A percentile compares a stretch with the other conserved stretches of the same genome.
These are phyloP conservation scores for Orientallactaga sibirica DNA, from an alignment of 2,797 vertebrate species.

Conservation along the genomic window DNA sequence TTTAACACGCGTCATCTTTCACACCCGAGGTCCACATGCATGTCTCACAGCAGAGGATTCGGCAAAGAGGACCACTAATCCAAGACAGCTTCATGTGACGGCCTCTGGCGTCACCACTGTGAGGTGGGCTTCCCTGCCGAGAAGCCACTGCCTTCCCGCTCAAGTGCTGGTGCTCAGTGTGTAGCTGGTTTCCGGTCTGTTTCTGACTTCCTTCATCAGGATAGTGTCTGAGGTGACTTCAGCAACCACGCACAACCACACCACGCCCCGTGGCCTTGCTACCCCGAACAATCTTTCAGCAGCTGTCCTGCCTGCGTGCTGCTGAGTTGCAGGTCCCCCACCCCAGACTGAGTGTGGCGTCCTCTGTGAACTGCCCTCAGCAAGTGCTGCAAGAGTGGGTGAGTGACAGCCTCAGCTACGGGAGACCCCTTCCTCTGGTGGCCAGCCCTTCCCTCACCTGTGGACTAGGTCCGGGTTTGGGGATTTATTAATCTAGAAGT, in stretches of 20 bases:
- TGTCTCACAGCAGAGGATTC: not conserved
- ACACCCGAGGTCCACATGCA: not conserved
- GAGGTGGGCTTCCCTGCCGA: not conserved
- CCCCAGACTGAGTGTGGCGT: fast-evolving
- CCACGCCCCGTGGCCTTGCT: not conserved
- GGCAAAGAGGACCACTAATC: not conserved
- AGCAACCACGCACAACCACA: not conserved
- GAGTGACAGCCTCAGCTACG: not conserved
- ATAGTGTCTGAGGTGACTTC: not conserved
- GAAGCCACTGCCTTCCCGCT: not conserved
- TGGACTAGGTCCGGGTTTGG: not conserved
- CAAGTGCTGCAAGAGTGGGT: not conserved
- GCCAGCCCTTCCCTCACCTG: not conserved
- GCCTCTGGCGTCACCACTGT: not conserved
- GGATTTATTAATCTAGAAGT: not conserved
- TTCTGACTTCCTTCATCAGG: not conserved
- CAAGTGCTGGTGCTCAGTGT: not conserved
- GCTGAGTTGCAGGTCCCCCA: not conserved
- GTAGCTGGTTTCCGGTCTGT: not conserved
- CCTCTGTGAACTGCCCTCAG: not conserved
- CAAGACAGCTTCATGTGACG: not conserved
- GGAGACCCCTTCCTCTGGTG: not conserved
- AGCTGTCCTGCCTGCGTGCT: not conserved
- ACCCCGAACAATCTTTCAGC: not conserved
- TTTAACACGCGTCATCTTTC: not conserved